Percentiles rank a stretch among this genome's conserved stretches.
Evolutionary conservation across 2,113 vertebrate genomes (phyloP).

Genomic region (Naja naja): DNA sequence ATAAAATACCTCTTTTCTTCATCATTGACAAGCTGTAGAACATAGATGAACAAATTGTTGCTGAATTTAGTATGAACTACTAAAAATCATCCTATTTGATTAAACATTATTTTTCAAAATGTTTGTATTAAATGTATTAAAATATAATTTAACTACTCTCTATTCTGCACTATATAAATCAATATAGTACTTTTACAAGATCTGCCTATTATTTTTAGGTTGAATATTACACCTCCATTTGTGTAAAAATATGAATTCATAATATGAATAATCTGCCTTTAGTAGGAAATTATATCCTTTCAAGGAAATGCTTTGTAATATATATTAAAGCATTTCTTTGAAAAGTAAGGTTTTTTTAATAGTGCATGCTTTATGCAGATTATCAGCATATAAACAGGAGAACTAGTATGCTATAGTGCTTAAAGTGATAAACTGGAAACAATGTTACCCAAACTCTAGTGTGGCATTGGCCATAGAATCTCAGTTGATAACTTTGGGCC

Average conservation of each 20-base stretch:
- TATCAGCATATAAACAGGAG: background rate
- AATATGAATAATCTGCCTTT: background rate
- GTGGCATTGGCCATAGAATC: background rate
- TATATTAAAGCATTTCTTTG: background rate
- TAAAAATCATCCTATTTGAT: background rate
- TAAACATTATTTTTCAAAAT: background rate
- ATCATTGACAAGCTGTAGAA: background rate
- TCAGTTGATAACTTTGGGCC: background rate
- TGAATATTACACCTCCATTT: background rate
- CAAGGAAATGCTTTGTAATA: background rate
- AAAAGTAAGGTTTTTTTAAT: background rate
- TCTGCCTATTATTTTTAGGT: background rate
- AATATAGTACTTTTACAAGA: background rate
- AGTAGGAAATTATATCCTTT: background rate
- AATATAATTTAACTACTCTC: background rate
- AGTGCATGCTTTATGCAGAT: background rate
- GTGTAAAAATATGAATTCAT: background rate
- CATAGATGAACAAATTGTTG: background rate
- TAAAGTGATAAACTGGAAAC: background rate
- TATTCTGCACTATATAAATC: background rate
- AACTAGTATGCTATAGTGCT: background rate
- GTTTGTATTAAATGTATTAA: background rate
- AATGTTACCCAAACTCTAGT: background rate
- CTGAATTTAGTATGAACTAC: background rate
- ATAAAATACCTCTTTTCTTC: background rate